phyloP scores from a whole-genome alignment of 2,113 vertebrate species.

The Tragelaphus imberbis region DNA sequence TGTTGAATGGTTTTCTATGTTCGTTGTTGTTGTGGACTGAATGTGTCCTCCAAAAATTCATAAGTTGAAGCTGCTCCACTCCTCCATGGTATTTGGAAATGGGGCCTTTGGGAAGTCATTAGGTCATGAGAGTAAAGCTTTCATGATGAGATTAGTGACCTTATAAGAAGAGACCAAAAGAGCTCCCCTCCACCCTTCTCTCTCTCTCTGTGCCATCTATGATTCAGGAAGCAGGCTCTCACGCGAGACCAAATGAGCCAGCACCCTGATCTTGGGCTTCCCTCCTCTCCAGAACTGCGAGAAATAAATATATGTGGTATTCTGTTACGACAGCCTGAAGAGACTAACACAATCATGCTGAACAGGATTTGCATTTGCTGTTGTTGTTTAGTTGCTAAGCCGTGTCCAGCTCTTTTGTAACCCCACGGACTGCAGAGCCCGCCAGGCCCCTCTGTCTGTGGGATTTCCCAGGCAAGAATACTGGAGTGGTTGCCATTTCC shows the following conservation, averaged over 20 bases:
- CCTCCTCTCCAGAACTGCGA: neutral
- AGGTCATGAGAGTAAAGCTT: neutral
- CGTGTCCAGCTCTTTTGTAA: neutral
- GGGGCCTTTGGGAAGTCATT: neutral
- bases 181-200: neutral
- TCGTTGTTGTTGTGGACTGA: neutral
- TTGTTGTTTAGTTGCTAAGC: neutral
- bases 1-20: neutral
- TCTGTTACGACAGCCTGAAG: neutral
- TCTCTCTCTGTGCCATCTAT: neutral
- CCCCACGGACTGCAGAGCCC: fast-evolving
- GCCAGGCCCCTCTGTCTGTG: neutral
- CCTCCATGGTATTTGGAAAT: neutral
- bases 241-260: fast-evolving
- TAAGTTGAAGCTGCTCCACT: neutral
- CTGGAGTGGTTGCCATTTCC: neutral
- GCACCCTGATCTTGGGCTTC: neutral
- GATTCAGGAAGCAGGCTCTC: neutral
- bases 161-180: neutral
- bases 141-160: neutral
- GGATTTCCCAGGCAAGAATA: neutral
- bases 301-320: neutral
- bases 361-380: neutral
- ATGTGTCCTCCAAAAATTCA: neutral
- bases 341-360: no score